Conservation (phyloP, 2,888 invertebrate genomes). For the Brenthis hecate region DNA sequence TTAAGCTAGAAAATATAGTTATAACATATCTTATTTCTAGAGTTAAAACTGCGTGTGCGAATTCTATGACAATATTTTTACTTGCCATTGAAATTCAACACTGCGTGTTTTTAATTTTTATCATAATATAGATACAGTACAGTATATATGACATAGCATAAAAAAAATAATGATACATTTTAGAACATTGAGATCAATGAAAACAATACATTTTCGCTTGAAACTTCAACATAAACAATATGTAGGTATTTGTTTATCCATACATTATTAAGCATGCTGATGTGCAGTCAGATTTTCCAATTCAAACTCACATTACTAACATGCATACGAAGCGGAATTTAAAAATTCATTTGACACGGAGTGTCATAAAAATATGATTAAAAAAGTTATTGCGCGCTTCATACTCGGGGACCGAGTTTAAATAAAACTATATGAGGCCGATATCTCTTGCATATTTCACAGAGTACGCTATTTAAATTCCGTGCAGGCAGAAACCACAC, state of each 20-base stretch:
- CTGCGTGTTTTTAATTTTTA: too few relatives aligned
- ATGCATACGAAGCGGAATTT: constrained; percentile 23
- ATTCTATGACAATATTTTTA: too few relatives aligned
- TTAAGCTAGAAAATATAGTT: background rate
- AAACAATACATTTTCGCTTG: too few relatives aligned
- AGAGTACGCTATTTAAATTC: constrained; percentile 60
- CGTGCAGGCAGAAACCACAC: constrained; percentile 53
- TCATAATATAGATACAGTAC: too few relatives aligned
- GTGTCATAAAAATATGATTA: constrained; percentile 40
- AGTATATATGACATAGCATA: too few relatives aligned
- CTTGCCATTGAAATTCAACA: too few relatives aligned
- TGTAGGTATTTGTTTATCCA: too few relatives aligned
- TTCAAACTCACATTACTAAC: constrained; percentile 22
- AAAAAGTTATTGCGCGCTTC: constrained; percentile 36
- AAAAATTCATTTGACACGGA: constrained; percentile 36
- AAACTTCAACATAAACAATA: too few relatives aligned
- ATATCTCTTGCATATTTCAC: constrained; percentile 53
- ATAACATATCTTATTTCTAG: background rate
- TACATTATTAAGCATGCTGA: background rate
- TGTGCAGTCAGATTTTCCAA: constrained; percentile 19
- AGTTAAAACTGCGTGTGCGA: too few relatives aligned
- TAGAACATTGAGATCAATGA: too few relatives aligned
- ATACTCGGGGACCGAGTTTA: constrained; percentile 45
- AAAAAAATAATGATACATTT: too few relatives aligned
- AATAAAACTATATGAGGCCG: constrained; percentile 52